These are phyloP conservation scores for Solenodon paradoxus DNA, from an alignment of 2,113 vertebrate species.

Conservation along the genomic window DNA sequence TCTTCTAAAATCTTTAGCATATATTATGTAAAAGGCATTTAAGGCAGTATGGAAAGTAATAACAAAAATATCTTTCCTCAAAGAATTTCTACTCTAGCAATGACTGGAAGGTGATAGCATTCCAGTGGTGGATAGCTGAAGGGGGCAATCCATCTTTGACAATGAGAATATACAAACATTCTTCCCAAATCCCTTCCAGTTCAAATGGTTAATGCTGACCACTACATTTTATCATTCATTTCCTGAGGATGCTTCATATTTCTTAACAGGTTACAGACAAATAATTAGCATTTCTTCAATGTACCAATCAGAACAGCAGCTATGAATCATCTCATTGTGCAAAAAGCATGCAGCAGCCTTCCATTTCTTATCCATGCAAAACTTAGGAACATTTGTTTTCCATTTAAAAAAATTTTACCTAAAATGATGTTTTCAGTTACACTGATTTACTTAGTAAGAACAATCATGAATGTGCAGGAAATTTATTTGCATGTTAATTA, in stretches of 20 bases:
- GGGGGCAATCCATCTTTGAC: background rate
- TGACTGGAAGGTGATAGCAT: background rate
- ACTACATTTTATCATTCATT: background rate
- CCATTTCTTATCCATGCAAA: background rate
- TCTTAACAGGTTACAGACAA: background rate
- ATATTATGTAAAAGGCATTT: background rate
- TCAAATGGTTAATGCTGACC: background rate
- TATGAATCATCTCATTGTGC: background rate
- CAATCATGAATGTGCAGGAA: background rate
- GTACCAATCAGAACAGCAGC: conserved; percentile 8
- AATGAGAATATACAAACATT: background rate
- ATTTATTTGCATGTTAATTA: conserved; percentile 68
- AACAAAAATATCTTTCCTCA: background rate
- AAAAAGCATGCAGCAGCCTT: conserved; percentile 18
- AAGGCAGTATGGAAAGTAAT: background rate
- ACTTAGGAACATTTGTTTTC: conserved; percentile 24
- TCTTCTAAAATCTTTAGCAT: background rate
- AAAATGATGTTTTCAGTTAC: background rate
- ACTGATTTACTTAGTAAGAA: conserved; percentile 13
- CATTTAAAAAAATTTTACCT: background rate
- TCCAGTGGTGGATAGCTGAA: background rate
- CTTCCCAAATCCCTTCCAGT: background rate
- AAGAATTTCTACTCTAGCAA: background rate
- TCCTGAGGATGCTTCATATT: background rate
- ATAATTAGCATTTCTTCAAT: conserved; percentile 52